Conservation (phyloP, 2,797 vertebrate genomes). For the Streptopelia turtur region DNA sequence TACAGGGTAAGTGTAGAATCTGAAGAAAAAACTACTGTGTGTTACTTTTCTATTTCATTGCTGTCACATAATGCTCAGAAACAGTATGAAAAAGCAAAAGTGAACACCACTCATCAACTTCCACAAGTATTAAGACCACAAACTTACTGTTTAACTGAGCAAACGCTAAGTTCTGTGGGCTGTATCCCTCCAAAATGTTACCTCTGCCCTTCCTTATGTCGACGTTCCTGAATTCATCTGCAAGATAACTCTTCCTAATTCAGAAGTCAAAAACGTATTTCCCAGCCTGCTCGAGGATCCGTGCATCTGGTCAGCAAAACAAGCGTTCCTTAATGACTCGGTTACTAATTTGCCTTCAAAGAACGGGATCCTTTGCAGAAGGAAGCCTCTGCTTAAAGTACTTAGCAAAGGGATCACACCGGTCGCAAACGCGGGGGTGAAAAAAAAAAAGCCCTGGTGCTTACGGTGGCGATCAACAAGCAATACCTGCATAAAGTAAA, state of each 20-base stretch:
- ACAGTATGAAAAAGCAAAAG: neutral
- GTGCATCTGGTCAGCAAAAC: neutral
- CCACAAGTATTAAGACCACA: neutral
- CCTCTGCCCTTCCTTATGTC: neutral
- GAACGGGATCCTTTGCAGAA: too few species aligned
- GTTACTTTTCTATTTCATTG: neutral
- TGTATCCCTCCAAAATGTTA: neutral
- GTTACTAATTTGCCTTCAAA: fast-evolving
- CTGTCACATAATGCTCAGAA: neutral
- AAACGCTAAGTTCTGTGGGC: neutral
- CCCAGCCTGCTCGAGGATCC: neutral
- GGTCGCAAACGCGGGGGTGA: fast-evolving
- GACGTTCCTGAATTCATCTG: neutral
- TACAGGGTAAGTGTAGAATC: neutral
- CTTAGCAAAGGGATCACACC: fast-evolving
- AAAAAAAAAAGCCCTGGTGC: neutral
- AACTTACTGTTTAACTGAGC: neutral
- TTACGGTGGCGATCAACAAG: fast-evolving
- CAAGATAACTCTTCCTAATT: neutral
- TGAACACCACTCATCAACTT: neutral
- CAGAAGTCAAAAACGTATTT: fast-evolving
- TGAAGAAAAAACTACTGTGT: fast-evolving
- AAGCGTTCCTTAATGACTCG: fast-evolving
- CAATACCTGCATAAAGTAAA: fast-evolving
- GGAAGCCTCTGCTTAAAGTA: neutral